phyloP scores from a whole-genome alignment of 2,888 invertebrate species.

The Dynastes tityus region DNA sequence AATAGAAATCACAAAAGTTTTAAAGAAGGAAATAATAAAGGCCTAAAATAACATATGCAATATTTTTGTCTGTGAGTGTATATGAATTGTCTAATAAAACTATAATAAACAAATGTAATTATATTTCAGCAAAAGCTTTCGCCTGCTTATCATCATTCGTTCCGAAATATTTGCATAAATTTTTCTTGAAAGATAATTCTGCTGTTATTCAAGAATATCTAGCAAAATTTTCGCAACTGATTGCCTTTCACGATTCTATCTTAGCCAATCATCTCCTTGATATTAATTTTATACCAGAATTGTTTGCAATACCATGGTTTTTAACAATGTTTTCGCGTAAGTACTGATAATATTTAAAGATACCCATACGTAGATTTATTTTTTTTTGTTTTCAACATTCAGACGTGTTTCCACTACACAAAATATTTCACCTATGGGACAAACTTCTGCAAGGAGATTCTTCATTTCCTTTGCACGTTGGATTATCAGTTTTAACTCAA shows the following conservation, averaged over 20 bases:
- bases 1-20: too few relatives aligned
- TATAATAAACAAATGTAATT: too few relatives aligned
- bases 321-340: slow-evolving; percentile 98
- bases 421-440: slow-evolving; percentile 98
- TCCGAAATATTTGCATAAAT: slow-evolving; percentile 96
- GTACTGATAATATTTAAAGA: slow-evolving; percentile 65
- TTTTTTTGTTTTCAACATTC: slow-evolving; percentile 61
- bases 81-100: too few relatives aligned
- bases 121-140: slow-evolving; percentile 89
- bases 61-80: too few relatives aligned
- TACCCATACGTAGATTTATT: background rate
- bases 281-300: slow-evolving; percentile 96
- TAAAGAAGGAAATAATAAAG: too few relatives aligned
- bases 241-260: slow-evolving; percentile 95
- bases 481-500: slow-evolving; percentile 93
- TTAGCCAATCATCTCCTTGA: slow-evolving; percentile 92
- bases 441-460: slow-evolving; percentile 93
- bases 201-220: slow-evolving; percentile 97
- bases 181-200: slow-evolving; percentile 98
- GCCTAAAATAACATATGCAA: too few relatives aligned
- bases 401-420: slow-evolving; percentile 98
- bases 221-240: slow-evolving; percentile 95
- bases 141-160: slow-evolving; percentile 96
- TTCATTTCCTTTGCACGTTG: slow-evolving; percentile 94
- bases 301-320: slow-evolving; percentile 99